Percentiles rank a stretch among this genome's conserved stretches.
These are phyloP conservation scores for Halcyon smyrnensis DNA, from an alignment of 2,797 vertebrate genomes.

Conservation along the genomic window DNA sequence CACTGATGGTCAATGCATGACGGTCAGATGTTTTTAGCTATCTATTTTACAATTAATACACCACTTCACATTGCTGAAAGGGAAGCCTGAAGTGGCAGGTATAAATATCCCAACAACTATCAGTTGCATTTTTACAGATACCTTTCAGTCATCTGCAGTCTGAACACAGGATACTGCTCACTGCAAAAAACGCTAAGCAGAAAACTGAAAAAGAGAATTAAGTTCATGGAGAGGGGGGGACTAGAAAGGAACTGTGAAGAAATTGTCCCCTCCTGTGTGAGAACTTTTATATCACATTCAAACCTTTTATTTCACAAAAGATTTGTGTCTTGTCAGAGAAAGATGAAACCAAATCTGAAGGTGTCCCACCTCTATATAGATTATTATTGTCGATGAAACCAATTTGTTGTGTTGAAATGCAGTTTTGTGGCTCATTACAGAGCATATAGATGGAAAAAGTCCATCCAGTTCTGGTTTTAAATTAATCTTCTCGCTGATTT, in stretches of 20 bases:
- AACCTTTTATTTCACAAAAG: background rate
- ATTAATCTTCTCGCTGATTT: slow-evolving; percentile 29
- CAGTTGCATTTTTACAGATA: background rate
- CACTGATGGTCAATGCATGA: background rate
- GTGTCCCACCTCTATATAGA: background rate
- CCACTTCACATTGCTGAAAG: background rate
- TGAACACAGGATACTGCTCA: background rate
- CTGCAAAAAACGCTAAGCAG: background rate
- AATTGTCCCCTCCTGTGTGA: background rate
- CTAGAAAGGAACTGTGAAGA: background rate
- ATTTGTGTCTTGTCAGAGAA: slow-evolving; percentile 13
- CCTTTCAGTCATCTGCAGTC: background rate
- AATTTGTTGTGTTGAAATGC: slow-evolving; percentile 34
- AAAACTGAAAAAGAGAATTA: background rate
- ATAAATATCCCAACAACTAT: background rate
- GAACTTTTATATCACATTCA: background rate
- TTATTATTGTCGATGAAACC: background rate
- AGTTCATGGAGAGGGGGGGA: background rate
- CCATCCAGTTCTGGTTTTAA: slow-evolving; percentile 20
- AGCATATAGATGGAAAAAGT: slow-evolving; percentile 20
- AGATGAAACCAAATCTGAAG: background rate
- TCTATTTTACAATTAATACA: background rate
- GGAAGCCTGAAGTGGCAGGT: background rate
- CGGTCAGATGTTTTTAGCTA: background rate
- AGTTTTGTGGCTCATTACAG: background rate